Conservation (phyloP, 2,113 vertebrate species). For the Eleginops maclovinus region DNA sequence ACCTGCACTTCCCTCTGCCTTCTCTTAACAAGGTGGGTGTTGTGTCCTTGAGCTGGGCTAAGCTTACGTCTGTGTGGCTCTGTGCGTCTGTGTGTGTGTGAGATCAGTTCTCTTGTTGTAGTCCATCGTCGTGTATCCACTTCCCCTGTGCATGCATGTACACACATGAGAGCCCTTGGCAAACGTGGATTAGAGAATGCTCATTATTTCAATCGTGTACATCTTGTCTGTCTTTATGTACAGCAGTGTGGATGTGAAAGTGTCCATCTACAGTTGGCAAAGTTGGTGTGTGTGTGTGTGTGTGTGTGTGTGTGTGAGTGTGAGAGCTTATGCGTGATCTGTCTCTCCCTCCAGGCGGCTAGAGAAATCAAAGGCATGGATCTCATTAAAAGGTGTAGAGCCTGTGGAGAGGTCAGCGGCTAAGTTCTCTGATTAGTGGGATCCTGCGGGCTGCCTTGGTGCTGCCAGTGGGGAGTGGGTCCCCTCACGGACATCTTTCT, state of each 20-base stretch:
- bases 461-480: conserved; percentile 13
- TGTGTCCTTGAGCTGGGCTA: conserved; percentile 74
- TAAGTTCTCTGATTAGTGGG: conserved; percentile 77
- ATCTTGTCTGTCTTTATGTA: conserved; percentile 34
- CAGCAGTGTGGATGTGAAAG: not conserved
- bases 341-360: conserved; percentile 63
- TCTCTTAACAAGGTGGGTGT: conserved; percentile 72
- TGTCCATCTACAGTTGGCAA: too few relatives aligned
- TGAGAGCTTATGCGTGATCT: conserved; percentile 45
- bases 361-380: conserved; percentile 73
- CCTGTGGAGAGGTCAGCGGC: conserved; percentile 68
- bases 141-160: conserved; percentile 37
- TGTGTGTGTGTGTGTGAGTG: conserved; percentile 36
- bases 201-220: conserved; percentile 63
- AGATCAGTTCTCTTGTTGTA: conserved; percentile 57
- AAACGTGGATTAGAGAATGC: conserved; percentile 46
- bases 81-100: not conserved
- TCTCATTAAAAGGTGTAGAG: conserved; percentile 76
- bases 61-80: conserved; percentile 29
- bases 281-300: conserved; percentile 13
- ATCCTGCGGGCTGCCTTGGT: conserved; percentile 39
- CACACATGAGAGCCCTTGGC: conserved; percentile 42
- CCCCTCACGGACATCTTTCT: conserved; percentile 54
- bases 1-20: conserved; percentile 74
- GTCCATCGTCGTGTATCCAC: conserved; percentile 36